Percentiles rank a stretch among this genome's conserved stretches.
phyloP scores from a whole-genome alignment of 2,888 invertebrate genomes.

The Carpatolechia fugitivella region DNA sequence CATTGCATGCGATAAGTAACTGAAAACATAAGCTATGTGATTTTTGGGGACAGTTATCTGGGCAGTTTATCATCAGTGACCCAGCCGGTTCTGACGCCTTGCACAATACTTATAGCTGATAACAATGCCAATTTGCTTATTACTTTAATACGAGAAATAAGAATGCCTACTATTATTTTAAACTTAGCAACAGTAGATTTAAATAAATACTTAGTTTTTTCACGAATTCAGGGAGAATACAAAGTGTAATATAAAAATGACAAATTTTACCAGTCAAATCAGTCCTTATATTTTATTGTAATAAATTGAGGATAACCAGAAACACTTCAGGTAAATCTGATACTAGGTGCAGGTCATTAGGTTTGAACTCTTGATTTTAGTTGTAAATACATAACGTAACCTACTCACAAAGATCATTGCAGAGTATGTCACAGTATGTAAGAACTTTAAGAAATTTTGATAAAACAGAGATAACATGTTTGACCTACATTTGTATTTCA shows the following conservation, averaged over 20 bases:
- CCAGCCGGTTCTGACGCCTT: slow-evolving; percentile 50
- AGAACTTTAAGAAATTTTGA: slow-evolving; percentile 45
- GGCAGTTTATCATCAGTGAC: slow-evolving; percentile 62
- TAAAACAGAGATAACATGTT: slow-evolving; percentile 51
- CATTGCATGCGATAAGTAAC: slow-evolving; percentile 43
- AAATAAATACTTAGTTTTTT: too few relatives aligned
- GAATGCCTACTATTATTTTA: not conserved
- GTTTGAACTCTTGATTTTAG: too few relatives aligned
- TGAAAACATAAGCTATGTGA: slow-evolving; percentile 47
- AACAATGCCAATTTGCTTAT: slow-evolving; percentile 51
- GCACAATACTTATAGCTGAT: slow-evolving; percentile 59
- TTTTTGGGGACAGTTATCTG: slow-evolving; percentile 48
- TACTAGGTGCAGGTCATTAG: too few relatives aligned
- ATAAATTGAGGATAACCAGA: too few relatives aligned
- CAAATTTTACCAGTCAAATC: too few relatives aligned
- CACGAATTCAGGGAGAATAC: too few relatives aligned
- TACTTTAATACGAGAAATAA: slow-evolving; percentile 24
- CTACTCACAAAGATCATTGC: not conserved
- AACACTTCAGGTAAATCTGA: too few relatives aligned
- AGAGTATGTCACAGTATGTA: slow-evolving; percentile 18
- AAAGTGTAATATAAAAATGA: too few relatives aligned
- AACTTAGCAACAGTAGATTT: not conserved
- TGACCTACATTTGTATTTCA: slow-evolving; percentile 53
- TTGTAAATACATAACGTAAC: too few relatives aligned
- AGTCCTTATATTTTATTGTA: too few relatives aligned